Base-by-base conservation (phyloP, 1,140 invertebrate species). In the Lucilia sericata region DNA sequence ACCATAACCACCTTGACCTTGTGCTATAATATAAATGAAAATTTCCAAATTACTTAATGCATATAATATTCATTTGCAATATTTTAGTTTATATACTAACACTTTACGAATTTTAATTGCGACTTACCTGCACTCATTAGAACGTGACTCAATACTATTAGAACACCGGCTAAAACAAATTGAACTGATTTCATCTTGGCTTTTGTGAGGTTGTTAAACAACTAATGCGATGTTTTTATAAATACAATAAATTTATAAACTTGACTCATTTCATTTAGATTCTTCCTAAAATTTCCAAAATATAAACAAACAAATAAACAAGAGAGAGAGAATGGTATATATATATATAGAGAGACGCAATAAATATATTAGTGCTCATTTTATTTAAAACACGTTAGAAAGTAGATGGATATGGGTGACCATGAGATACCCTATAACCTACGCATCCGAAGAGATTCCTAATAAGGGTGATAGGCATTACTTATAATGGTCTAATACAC, bases 1-100 rank as follows among this genome's bases (percentile, higher is more conserved):
- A 12, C 84, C 65, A 14, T 47, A 8, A 42, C 84, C 80, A 55
- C 80, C 80, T 84, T 74, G 49, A 78, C 74, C 74, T 65, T 65
- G 82, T 36, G 25, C 55, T 82, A 14, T 42, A 76, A 42, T 14
- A 1, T 17, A 80, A 47, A 49, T 21, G n/a, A n/a, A 30, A 60
- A 83, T 14, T 12, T 1, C n/a, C n/a, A n/a, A 74, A 36, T 83
- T 36, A 7, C 17, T 30, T 82, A 60, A n/a, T n/a, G n/a, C n/a
- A n/a, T n/a, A n/a, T n/a, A 25, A 82, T 60, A 25, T 55, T 55
- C 8, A 30, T 55, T 60, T 49, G 17, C 3, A 60, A 60, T 36
- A 4, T 36, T 36, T 36, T 36, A 4, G 36, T 36, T 36, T 36
- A 36, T 4, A 8, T 36, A 36, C 8, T 36, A 42, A 42, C 42